Evolutionary conservation across 2,113 vertebrate genomes (phyloP).

Genomic region (Dolichallabes microphthalmus): DNA sequence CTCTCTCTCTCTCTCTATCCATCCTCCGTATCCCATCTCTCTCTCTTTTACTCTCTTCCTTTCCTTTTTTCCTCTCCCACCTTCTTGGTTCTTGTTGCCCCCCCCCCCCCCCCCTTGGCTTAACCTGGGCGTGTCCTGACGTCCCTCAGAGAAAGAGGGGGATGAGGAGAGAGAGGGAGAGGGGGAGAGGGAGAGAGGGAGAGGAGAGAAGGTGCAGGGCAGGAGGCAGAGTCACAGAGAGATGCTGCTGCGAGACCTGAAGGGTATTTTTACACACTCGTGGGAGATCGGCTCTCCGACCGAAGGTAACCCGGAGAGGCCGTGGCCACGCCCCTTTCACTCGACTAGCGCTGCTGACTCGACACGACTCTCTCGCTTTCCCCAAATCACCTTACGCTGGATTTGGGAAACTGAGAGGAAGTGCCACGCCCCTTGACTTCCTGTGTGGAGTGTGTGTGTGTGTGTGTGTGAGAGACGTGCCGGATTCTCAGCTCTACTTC

Average conservation of each 20-base stretch:
- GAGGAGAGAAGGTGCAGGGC: constrained; percentile 65
- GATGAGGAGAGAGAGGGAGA: constrained; percentile 65
- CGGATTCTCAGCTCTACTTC: background rate
- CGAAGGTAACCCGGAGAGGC: constrained; percentile 69
- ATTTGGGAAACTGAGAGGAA: constrained; percentile 21
- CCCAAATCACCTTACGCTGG: background rate
- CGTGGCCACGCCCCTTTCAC: constrained; percentile 5
- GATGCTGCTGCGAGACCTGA: constrained; percentile 77
- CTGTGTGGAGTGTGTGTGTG: constrained; percentile 18
- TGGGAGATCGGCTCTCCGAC: constrained; percentile 75
- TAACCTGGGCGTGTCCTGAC: constrained; percentile 13
- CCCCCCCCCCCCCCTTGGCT: background rate
- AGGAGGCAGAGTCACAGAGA: constrained; percentile 74
- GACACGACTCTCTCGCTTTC: background rate
- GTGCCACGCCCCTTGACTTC: background rate
- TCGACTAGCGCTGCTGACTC: background rate
- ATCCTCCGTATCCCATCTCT: background rate
- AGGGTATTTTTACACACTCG: constrained; percentile 76
- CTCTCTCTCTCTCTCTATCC: background rate
- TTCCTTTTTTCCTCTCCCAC: constrained; percentile 16
- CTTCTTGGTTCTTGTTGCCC: background rate
- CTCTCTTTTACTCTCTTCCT: background rate
- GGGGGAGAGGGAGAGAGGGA: constrained; percentile 59
- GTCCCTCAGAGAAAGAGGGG: constrained; percentile 66
- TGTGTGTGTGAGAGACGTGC: background rate